Evolutionary conservation across 2,113 vertebrate species (phyloP).

Genomic region (Calidris pugnax): DNA sequence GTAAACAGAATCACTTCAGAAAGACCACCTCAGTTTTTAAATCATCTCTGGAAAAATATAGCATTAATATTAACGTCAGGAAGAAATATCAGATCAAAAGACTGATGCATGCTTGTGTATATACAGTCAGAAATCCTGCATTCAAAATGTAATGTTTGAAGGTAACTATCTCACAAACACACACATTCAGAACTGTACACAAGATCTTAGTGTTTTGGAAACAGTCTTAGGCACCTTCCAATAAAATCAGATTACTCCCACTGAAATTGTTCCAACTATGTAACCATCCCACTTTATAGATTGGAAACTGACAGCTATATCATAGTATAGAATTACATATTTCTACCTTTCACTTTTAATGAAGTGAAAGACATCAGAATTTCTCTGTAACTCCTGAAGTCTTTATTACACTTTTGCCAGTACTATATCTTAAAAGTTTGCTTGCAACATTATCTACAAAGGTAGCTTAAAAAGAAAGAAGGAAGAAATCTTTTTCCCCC

Average conservation of each 20-base stretch:
- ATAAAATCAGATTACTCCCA: neutral
- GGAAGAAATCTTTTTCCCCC: neutral
- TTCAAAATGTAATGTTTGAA: neutral
- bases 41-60: neutral
- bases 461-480: neutral
- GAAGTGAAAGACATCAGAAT: neutral
- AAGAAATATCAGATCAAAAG: neutral
- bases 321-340: neutral
- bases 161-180: neutral
- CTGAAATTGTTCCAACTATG: neutral
- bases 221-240: neutral
- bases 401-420: neutral
- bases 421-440: neutral
- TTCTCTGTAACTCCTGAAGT: neutral
- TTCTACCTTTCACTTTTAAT: neutral
- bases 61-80: neutral
- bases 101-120: fast-evolving
- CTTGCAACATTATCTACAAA: neutral
- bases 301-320: neutral
- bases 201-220: neutral
- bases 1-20: neutral
- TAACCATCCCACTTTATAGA: neutral
- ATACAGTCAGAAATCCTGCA: neutral
- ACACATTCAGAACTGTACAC: neutral
- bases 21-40: neutral